phyloP scores from a whole-genome alignment of 2,888 invertebrate species.

The Stegophylla sp. region DNA sequence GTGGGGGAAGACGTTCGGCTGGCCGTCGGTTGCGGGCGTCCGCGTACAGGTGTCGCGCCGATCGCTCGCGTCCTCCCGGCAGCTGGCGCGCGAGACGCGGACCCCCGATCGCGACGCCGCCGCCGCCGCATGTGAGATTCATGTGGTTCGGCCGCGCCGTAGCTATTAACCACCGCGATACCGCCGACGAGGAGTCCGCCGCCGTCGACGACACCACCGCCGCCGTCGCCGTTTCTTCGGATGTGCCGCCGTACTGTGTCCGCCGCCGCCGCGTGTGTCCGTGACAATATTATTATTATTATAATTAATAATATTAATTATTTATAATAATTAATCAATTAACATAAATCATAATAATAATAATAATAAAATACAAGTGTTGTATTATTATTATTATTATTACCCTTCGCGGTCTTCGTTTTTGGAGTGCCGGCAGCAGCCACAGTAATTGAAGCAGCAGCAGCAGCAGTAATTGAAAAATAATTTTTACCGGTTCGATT shows the following conservation, averaged over 20 bases:
- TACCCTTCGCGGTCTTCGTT: too few species aligned
- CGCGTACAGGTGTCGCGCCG: slow-evolving; percentile 53
- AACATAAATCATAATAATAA: too few species aligned
- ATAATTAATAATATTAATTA: too few species aligned
- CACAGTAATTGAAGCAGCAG: too few species aligned
- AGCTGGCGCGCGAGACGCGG: too few species aligned
- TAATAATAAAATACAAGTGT: too few species aligned
- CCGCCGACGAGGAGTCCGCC: slow-evolving; percentile 35
- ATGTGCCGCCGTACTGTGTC: neutral
- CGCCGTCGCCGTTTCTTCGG: neutral
- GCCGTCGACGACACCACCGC: neutral
- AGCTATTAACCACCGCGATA: slow-evolving; percentile 49
- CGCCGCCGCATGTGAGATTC: slow-evolving; percentile 56
- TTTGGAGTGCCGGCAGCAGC: too few species aligned
- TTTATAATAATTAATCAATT: too few species aligned
- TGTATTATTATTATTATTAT: too few species aligned
- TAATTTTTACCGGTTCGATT: too few species aligned
- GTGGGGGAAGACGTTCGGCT: slow-evolving; percentile 26
- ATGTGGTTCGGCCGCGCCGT: slow-evolving; percentile 51
- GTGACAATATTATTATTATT: too few species aligned
- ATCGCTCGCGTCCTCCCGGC: slow-evolving; percentile 9
- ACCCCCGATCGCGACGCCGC: slow-evolving; percentile 10
- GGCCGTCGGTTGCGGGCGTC: slow-evolving; percentile 20
- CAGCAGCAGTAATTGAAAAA: too few species aligned
- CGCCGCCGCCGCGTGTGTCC: neutral